These are phyloP conservation scores for Thereva unica DNA, from an alignment of 2,888 invertebrate genomes.

Conservation along the genomic window DNA sequence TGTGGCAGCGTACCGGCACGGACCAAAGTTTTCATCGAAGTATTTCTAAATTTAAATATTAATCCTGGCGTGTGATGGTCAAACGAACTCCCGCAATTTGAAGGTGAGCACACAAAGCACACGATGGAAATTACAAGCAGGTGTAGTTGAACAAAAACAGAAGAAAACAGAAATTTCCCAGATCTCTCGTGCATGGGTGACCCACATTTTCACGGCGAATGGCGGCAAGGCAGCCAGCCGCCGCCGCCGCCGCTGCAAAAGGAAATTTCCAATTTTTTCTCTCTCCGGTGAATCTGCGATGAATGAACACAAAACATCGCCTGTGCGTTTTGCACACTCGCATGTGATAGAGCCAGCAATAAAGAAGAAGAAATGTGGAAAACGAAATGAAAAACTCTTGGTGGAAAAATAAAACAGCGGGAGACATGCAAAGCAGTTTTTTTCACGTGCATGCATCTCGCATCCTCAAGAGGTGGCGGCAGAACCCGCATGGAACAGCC, in stretches of 20 bases:
- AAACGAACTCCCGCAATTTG: too few relatives aligned
- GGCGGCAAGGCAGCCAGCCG: constrained; percentile 31
- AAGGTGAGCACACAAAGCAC: too few relatives aligned
- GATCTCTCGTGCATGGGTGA: constrained; percentile 31
- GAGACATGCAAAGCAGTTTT: constrained; percentile 24
- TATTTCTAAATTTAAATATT: too few relatives aligned
- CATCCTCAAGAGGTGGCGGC: constrained; percentile 24
- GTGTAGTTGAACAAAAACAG: constrained; percentile 20
- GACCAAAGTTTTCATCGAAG: too few relatives aligned
- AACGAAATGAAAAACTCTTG: constrained; percentile 31
- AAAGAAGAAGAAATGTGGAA: not conserved
- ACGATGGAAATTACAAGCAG: not conserved
- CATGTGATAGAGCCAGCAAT: too few relatives aligned
- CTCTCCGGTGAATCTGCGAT: not conserved
- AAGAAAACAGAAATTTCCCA: constrained; percentile 34
- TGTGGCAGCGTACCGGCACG: too few relatives aligned
- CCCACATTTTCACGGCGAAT: constrained; percentile 36
- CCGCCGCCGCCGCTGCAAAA: constrained; percentile 16
- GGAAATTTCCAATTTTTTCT: constrained; percentile 32
- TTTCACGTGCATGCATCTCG: constrained; percentile 29
- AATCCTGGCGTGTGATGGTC: too few relatives aligned
- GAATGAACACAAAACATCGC: too few relatives aligned
- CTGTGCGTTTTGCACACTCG: too few relatives aligned
- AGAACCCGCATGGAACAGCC: not conserved
- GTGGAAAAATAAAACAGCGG: too few relatives aligned